Conservation (phyloP, 2,113 vertebrate genomes). For the Microtus montanus region DNA sequence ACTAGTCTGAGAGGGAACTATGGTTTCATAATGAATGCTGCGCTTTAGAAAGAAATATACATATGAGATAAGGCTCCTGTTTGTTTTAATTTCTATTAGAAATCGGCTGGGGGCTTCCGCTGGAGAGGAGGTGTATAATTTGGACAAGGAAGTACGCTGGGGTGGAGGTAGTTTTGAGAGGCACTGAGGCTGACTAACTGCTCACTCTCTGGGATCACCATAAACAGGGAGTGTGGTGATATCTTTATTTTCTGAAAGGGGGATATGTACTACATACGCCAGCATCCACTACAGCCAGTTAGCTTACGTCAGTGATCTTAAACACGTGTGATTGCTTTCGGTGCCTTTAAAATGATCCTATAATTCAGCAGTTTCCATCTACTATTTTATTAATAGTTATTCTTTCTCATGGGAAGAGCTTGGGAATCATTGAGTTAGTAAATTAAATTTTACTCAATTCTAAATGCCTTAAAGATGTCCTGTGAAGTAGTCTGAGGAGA, state of each 20-base stretch:
- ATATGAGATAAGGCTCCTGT: not conserved
- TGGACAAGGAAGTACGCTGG: not conserved
- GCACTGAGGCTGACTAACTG: not conserved
- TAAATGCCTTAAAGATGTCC: not conserved
- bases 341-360: not conserved
- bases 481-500: not conserved
- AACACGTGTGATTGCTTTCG: not conserved
- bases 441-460: not conserved
- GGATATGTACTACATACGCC: rapidly evolving
- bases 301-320: not conserved
- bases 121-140: not conserved
- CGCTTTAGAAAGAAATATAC: not conserved
- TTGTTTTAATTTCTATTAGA: not conserved
- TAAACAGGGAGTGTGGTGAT: not conserved
- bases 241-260: not conserved
- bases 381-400: not conserved
- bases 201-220: not conserved
- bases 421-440: not conserved
- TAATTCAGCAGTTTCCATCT: not conserved
- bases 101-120: not conserved
- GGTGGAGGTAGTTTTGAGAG: not conserved
- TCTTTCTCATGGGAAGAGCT: not conserved
- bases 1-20: not conserved
- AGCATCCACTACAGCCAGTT: too few relatives aligned
- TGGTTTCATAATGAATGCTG: not conserved